Base-by-base conservation (phyloP, 2,113 vertebrate genomes). In the Daubentonia madagascariensis region DNA sequence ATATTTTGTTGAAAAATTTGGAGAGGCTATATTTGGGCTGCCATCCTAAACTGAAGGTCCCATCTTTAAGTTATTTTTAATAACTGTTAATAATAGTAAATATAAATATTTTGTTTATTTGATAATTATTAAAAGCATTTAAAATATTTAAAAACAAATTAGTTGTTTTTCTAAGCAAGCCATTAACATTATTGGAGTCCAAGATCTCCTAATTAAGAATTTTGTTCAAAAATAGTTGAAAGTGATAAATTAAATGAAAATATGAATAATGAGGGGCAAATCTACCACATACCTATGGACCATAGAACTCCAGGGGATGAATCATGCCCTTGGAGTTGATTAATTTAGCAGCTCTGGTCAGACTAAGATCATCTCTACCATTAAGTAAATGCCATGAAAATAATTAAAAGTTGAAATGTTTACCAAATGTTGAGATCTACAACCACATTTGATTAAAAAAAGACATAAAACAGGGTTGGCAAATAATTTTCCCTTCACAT, bases 1-100 rank as follows among this genome's bases (percentile, higher is more conserved):
- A 43, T 68, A 80, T 80, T 93, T 94, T 89, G 37, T 81, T 81
- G 45, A 96, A 52, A 80, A 89, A 65, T 45, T 45, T 73, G 43
- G 65, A 95, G n/a, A 61, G n/a, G 25, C 65, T 70, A 45, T 18
- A 22, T 37, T 94, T 35, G 6, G 76, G 25, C 25, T 68, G 3
- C 25, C 25, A 25, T 94, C 40, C 2, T 75, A 78, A 70, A n/a
- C 32, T 52, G 30, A 22, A 80, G 45, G 23, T 40, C 35, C 23
- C 10, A 37, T 37, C 4, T 43, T 43, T 95, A 35, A 75, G 48
- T 76, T 65, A 52, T 91, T 85, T 91, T 75, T 40, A 89, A 81
- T 57, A 57, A 68, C 17, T 80, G 79, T 95, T 85, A 97, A 43
- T 76, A 93, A 45, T 89, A 32, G 22, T 45, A 30, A 6, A 93